Percentiles rank a stretch among this genome's conserved stretches.
phyloP scores from a whole-genome alignment of 2,113 vertebrate genomes.

The Falco punctatus region DNA sequence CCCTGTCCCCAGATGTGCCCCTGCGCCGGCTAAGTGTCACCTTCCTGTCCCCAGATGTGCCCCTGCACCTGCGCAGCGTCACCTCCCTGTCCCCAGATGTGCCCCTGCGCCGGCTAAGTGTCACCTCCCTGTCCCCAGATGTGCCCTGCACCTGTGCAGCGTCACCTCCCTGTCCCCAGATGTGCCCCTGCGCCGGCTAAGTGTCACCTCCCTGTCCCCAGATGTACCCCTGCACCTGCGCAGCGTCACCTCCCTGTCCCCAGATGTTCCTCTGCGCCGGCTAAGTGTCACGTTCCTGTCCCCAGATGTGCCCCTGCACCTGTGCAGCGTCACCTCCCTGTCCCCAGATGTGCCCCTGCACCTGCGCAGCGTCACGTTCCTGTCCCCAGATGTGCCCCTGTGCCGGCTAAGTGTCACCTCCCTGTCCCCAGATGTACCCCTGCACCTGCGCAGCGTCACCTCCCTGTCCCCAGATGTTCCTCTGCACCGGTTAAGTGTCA shows the following conservation, averaged over 20 bases:
- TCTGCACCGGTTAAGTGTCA: neutral
- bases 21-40: neutral
- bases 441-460: neutral
- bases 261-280: neutral
- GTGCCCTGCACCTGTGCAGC: too few relatives aligned
- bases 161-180: too few relatives aligned
- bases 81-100: neutral
- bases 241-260: neutral
- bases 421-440: neutral
- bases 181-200: neutral
- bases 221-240: neutral
- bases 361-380: too few relatives aligned
- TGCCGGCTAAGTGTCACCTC: too few relatives aligned
- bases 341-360: neutral
- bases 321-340: neutral
- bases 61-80: neutral
- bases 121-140: neutral
- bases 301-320: neutral
- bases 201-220: fast-evolving
- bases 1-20: neutral
- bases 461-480: too few relatives aligned
- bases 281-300: neutral
- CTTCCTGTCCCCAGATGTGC: neutral
- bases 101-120: neutral
- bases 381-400: neutral